Evolutionary conservation across 2,888 invertebrate genomes (phyloP).

Genomic region (Mycogona germanica): DNA sequence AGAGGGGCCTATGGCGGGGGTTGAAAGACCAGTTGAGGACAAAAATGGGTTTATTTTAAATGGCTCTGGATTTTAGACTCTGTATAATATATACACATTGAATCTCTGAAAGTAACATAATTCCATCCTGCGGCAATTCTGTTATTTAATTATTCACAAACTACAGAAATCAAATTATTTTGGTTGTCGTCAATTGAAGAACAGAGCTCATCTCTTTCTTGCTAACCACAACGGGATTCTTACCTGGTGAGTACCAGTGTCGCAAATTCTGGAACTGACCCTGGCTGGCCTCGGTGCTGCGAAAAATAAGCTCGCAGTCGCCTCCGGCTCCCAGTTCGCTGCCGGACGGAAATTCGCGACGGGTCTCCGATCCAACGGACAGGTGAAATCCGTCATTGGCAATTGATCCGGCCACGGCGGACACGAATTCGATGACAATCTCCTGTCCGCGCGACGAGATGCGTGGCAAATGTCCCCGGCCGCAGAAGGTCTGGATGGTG

Average conservation of each 20-base stretch:
- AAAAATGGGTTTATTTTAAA: too few relatives aligned
- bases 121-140: too few relatives aligned
- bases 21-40: too few relatives aligned
- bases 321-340: neutral
- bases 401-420: conserved; percentile 18
- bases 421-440: conserved; percentile 19
- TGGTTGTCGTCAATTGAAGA: too few relatives aligned
- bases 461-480: conserved; percentile 20
- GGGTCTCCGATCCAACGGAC: conserved; percentile 15
- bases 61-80: too few relatives aligned
- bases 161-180: too few relatives aligned
- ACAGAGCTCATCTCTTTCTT: too few relatives aligned
- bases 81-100: too few relatives aligned
- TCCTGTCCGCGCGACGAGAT: conserved; percentile 17
- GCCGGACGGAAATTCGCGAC: conserved; percentile 1
- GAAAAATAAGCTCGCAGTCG: conserved; percentile 17
- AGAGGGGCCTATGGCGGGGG: too few relatives aligned
- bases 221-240: too few relatives aligned
- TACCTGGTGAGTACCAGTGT: conserved; percentile 22
- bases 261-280: conserved; percentile 21
- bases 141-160: too few relatives aligned
- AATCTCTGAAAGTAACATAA: too few relatives aligned
- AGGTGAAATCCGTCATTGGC: conserved; percentile 21
- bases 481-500: conserved; percentile 18
- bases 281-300: conserved; percentile 7